phyloP scores from a whole-genome alignment of 2,888 invertebrate species.

The Caenorhabditis macrosperma region DNA sequence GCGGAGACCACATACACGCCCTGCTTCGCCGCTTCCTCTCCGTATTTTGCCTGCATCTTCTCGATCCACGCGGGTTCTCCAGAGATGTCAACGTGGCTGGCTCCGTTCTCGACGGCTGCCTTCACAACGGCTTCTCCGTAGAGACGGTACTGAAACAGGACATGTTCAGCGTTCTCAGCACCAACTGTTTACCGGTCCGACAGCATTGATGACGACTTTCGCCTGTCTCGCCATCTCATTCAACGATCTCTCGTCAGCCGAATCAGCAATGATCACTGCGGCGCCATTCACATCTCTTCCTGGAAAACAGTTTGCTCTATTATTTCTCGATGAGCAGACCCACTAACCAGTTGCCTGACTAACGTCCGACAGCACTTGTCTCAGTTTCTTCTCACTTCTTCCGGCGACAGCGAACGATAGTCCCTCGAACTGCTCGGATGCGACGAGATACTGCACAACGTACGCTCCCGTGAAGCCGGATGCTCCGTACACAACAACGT shows the following conservation, averaged over 20 bases:
- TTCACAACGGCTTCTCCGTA: conserved; percentile 92
- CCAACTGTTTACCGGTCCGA: conserved; percentile 86
- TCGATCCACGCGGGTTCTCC: conserved; percentile 94
- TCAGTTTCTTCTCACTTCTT: conserved; percentile 84
- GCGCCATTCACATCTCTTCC: conserved; percentile 80
- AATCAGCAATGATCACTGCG: conserved; percentile 88
- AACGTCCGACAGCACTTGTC: conserved; percentile 82
- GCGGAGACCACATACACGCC: conserved; percentile 87
- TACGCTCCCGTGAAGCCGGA: conserved; percentile 93
- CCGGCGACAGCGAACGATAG: conserved; percentile 94
- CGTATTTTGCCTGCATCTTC: conserved; percentile 88
- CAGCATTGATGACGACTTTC: conserved; percentile 90
- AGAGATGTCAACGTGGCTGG: conserved; percentile 93
- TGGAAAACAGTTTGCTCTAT: conserved; percentile 29
- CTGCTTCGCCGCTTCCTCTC: conserved; percentile 82
- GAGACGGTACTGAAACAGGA: conserved; percentile 83
- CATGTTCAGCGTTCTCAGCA: neutral
- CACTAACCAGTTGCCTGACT: conserved; percentile 81
- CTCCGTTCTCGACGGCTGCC: conserved; percentile 88
- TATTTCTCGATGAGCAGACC: neutral
- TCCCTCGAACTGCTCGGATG: conserved; percentile 72
- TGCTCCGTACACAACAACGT: conserved; percentile 93
- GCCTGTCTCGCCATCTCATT: conserved; percentile 88
- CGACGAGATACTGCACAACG: conserved; percentile 85
- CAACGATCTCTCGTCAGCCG: conserved; percentile 86